Evolutionary conservation across 2,888 invertebrate genomes (phyloP), one percentile per base, ranked within the genome.

Genomic region (Ceraclea dissimilis): DNA sequence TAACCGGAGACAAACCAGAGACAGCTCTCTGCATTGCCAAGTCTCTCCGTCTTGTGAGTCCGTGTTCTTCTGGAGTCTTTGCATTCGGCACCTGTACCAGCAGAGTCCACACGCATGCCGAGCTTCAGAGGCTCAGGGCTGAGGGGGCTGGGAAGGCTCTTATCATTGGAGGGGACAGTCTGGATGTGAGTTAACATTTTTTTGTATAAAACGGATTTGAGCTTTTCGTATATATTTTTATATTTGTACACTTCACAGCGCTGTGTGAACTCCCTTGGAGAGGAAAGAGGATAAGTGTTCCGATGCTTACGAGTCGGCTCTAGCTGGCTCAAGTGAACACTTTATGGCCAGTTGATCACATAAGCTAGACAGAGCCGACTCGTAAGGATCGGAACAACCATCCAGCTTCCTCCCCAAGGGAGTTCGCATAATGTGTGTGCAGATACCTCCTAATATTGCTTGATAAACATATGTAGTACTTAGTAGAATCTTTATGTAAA

Each of bases 11-110:
- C 70, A 95, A 95, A 74, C 70, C 97, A 61, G 99, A 99, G 76
- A 99, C 99, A 0, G 99, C 99, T 1, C 90, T 93, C 22, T 98
- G 98, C 70, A 99, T 99, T 67, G 98, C 99, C 1, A 97, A 98
- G 70, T 97, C 97, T 66, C 90, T 96, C 2, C 86, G 92, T 64
- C 79, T 99, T 54, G 91, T 94, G 52, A 75, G 76, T 61, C 73
- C 73, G 18, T 44, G 63, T 5, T 47, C 64, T 2, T 61, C 63
- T 17, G 72, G 69, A 69, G 56, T 63, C n/a, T 76, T 74, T 19
- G 56, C 63, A 11, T 75, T 74, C 21, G 61, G 60, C 1, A 65
- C 66, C 17, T 73, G 74, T 59, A 46, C 54, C 54, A 49, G 65
- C 51, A 61, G 76, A 0, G 65, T 69, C 0, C 69, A 71, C 57